Percentiles rank a stretch among this genome's conserved stretches.
phyloP scores from a whole-genome alignment of 2,113 vertebrate species.

The Cavia porcellus region DNA sequence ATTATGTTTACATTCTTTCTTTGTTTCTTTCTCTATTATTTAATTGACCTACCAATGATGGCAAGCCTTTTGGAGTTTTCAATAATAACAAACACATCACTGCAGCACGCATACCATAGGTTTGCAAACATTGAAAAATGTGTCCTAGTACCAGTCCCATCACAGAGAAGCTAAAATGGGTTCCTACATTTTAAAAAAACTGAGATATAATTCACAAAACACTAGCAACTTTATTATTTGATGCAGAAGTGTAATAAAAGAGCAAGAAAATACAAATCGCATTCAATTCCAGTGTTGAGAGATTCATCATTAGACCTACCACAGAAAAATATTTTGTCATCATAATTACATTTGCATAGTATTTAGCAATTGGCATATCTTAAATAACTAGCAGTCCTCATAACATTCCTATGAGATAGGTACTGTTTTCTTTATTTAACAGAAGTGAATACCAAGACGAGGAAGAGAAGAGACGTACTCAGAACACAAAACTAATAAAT shows the following conservation, averaged over 20 bases:
- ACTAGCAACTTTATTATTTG: not conserved
- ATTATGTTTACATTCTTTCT: not conserved
- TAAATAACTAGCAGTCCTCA: not conserved
- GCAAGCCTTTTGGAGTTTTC: not conserved
- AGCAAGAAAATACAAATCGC: not conserved
- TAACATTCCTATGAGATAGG: not conserved
- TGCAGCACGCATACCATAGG: not conserved
- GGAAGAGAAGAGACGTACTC: not conserved
- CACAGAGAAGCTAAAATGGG: not conserved
- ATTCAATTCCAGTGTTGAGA: not conserved
- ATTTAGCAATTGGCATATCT: not conserved
- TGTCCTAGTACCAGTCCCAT: not conserved
- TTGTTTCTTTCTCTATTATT: slow-evolving; percentile 15
- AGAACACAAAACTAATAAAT: not conserved
- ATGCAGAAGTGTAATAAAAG: slow-evolving; percentile 11
- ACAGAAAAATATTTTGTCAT: slow-evolving; percentile 17
- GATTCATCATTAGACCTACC: not conserved
- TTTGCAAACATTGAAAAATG: not conserved
- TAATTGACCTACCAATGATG: not conserved
- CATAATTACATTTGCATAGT: not conserved
- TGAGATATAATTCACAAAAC: slow-evolving; percentile 3
- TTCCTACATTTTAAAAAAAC: slow-evolving; percentile 15
- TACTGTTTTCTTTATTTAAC: not conserved
- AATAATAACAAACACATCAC: not conserved
- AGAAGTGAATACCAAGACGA: not conserved